Conservation (phyloP, 2,888 invertebrate genomes). For the Trichogramma evanescens region DNA sequence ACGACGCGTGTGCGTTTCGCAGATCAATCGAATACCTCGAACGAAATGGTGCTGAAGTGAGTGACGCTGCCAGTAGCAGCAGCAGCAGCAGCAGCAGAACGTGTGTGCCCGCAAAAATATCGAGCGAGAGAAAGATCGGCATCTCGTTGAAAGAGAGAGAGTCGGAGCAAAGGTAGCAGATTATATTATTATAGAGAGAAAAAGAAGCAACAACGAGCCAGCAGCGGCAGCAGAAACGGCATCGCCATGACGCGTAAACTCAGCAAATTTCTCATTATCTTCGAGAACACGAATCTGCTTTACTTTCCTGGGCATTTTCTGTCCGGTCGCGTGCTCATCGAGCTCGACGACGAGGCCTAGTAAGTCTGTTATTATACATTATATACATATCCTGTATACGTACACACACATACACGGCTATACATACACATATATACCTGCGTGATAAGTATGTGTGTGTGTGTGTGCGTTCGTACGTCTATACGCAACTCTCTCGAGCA, state of each 20-base stretch:
- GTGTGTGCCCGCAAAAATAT: neutral
- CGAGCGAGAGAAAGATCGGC: neutral
- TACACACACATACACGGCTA: too few species aligned
- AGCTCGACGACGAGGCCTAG: slow-evolving; percentile 82
- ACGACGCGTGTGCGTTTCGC: too few species aligned
- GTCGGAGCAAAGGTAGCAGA: neutral
- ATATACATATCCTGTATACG: too few species aligned
- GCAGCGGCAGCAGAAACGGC: too few species aligned
- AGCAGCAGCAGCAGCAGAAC: neutral
- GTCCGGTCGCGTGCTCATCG: slow-evolving; percentile 84
- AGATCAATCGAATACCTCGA: too few species aligned
- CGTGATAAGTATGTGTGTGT: neutral
- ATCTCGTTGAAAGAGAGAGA: neutral
- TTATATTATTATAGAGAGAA: too few species aligned
- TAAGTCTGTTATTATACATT: slow-evolving; percentile 31
- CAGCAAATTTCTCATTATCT: slow-evolving; percentile 85
- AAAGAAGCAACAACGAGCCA: too few species aligned
- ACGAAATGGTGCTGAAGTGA: too few species aligned
- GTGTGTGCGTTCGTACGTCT: neutral
- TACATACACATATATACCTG: neutral
- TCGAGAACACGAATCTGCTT: slow-evolving; percentile 85
- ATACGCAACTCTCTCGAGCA: too few species aligned
- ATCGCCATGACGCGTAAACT: slow-evolving; percentile 73
- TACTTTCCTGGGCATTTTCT: slow-evolving; percentile 92
- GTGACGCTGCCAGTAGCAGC: neutral